Evolutionary conservation across 1,140 invertebrate genomes (phyloP), one percentile per base, ranked within the genome.

Genomic region (Atta cephalotes): DNA sequence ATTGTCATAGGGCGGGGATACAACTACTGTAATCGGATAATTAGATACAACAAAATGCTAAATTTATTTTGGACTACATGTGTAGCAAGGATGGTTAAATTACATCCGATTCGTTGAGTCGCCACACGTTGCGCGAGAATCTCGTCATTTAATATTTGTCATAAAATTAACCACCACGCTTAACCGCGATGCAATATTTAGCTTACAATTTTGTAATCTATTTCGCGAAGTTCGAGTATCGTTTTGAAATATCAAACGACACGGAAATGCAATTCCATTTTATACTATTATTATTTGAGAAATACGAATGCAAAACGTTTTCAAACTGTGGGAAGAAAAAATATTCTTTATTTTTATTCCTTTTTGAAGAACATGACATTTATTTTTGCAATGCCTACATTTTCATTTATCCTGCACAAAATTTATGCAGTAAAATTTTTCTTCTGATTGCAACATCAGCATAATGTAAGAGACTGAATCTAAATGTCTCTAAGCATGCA

Each of bases 121-220:
- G n/a, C 18, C 18, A n/a, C 21, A 21, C 28, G 45, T 25, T 21
- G 51, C 10, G 31, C 25, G 45, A 31, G n/a, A 76, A 28, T 76
- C 31, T 39, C 56, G 12, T 62, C 25, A 35, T 74, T 84, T 84
- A 84, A 84, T 84, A 74, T 84, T 84, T 84, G 39, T 74, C 70
- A 45, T 45, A 35, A 63, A 84, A 76, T 84, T 76, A 62, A 45
- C 70, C 60, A 4, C 9, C 18, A 18, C 56, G 70, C 10, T 84
- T 76, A 84, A 84, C 28, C 28, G 56, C 80, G 7, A 62, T 76
- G 53, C 28, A 76, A 76, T 49, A 76, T 76, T 76, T 84, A 62
- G 45, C 14, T 74, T 58, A 28, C 51, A 81, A 31, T 74, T 76
- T n/a, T 84, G 39, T 84, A 21, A 84, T 84, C 14, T 25, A 28